Conservation (phyloP, 2,888 invertebrate species). For the Strigamia maritima region DNA sequence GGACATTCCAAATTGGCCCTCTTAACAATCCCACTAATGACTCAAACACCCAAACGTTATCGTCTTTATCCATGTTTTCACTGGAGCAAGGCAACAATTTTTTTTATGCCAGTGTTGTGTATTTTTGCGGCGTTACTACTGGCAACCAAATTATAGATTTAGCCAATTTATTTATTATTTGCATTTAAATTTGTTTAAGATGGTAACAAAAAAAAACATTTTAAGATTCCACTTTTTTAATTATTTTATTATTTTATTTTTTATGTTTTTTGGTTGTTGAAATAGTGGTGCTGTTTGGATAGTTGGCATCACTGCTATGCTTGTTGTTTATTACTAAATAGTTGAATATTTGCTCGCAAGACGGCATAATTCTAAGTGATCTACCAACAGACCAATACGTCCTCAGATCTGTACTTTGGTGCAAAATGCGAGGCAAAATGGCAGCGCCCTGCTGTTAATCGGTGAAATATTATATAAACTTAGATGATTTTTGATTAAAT, state of each 20-base stretch:
- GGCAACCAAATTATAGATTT: conserved; percentile 1
- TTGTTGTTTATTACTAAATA: neutral
- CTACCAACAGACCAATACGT: neutral
- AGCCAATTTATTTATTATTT: neutral
- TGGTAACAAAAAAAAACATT: neutral
- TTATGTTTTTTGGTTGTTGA: neutral
- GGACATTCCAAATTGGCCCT: conserved; percentile 89
- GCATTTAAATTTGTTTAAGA: neutral
- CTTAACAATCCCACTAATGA: conserved; percentile 85
- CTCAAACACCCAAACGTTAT: conserved; percentile 75
- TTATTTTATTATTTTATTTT: neutral
- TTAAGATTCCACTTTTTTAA: neutral
- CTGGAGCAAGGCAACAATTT: neutral
- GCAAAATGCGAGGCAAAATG: neutral
- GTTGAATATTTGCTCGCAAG: neutral
- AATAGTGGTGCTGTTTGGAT: neutral
- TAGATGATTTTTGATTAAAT: neutral
- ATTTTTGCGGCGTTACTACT: neutral
- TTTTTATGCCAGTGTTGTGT: neutral
- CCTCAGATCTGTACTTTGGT: neutral
- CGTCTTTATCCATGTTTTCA: conserved; percentile 59
- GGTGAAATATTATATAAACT: neutral
- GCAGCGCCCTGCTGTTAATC: neutral
- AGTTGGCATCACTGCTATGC: neutral
- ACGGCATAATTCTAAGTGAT: neutral